Base-by-base conservation (phyloP, 2,113 vertebrate species). In the sheep (Ovis aries) region DNA sequence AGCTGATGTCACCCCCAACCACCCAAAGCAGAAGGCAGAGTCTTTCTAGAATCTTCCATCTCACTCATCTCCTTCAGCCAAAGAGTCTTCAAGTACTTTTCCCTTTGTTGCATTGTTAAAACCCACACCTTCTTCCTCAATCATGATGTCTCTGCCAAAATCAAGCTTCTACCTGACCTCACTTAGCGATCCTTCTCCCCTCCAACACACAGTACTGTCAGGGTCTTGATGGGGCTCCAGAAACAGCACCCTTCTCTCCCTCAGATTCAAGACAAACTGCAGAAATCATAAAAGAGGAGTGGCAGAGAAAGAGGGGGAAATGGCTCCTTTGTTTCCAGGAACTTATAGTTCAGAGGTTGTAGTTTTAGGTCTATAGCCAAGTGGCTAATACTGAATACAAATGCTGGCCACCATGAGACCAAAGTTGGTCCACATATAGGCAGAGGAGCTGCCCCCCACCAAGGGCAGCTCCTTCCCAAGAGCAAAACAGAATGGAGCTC, bases 131-230 rank as follows among this genome's bases (percentile, higher is more conserved):
- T 52, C 21, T 13, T 77, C 13, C 45, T 45, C 53, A 53, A 3
- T 48, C 43, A 25, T 2, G 21, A 27, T 0, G 14, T 2, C 2
- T 16, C 29, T 3, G 25, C 13, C 10, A 2, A 7, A 19, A 82
- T 31, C 29, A 16, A 59, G 21, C 25, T 14, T 3, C 36, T 6
- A 13, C 36, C 27, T 52, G 50, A 62, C 82, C 21, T 36, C 93
- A 36, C 1, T 17, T 36, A 25, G 17, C 21, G 0, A 1, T 29
- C 45, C 48, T 52, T 43, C 33, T 40, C n/a, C 33, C 14, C 45
- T 86, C 23, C 27, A 19, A 64, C 12, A 21, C 7, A 33, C 1
- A 14, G 10, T 23, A 4, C 11, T 3, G 16, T 1, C 5, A 36
- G 31, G n/a, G 27, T 29, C 33, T 84, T 7, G 0, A 27, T 11